Evolutionary conservation across 2,797 vertebrate species (phyloP).

Genomic region (Streptopelia turtur): DNA sequence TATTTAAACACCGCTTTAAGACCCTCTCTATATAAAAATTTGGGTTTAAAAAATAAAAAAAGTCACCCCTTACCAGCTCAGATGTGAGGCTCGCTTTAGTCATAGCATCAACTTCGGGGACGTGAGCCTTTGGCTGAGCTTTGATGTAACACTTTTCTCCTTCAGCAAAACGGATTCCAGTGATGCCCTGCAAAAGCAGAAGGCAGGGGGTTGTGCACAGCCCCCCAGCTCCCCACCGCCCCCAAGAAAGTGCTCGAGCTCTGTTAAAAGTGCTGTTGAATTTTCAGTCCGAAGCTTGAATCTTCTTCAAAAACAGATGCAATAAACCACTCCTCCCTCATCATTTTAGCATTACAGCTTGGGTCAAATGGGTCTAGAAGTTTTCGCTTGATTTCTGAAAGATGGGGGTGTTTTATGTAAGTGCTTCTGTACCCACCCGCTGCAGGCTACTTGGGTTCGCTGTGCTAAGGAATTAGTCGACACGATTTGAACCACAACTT

Average conservation of each 20-base stretch:
- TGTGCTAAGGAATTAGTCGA: slow-evolving; percentile 11
- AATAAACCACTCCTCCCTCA: neutral
- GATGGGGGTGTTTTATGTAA: slow-evolving; percentile 28
- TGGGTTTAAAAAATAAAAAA: neutral
- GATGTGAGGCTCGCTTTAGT: slow-evolving; percentile 85
- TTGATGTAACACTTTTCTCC: slow-evolving; percentile 96
- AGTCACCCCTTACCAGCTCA: slow-evolving; percentile 83
- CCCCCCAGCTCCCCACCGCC: neutral
- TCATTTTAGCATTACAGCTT: neutral
- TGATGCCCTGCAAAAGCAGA: slow-evolving; percentile 87
- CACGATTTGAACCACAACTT: neutral
- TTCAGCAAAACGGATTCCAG: slow-evolving; percentile 91
- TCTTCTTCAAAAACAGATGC: neutral
- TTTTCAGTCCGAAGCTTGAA: neutral
- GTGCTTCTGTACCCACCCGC: neutral
- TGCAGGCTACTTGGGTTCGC: neutral
- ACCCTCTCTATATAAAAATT: neutral
- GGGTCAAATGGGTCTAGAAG: neutral
- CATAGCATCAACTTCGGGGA: slow-evolving; percentile 84
- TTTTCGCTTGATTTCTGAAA: neutral
- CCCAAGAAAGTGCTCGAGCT: neutral
- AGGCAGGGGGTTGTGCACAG: neutral
- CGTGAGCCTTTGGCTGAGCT: slow-evolving; percentile 88
- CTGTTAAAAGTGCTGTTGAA: neutral
- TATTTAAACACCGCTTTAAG: neutral